A percentile compares a stretch with the other conserved stretches of the same genome.
These are phyloP conservation scores for Tetramorium bicarinatum DNA, from an alignment of 2,888 invertebrate genomes.

Conservation along the genomic window DNA sequence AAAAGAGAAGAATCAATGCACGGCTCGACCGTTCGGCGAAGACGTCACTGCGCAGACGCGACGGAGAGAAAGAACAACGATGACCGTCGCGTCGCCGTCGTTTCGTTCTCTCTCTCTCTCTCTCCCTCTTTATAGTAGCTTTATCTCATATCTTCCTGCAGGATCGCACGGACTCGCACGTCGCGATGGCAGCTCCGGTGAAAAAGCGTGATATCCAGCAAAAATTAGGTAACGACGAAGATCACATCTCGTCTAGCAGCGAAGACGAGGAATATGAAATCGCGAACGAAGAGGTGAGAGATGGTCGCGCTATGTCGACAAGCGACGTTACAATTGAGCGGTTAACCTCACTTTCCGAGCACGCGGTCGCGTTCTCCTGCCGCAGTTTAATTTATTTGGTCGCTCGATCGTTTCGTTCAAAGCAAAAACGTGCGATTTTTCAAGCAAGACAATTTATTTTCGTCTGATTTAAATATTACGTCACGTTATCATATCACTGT, in stretches of 20 bases:
- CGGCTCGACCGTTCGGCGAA: background rate
- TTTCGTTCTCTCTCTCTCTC: background rate
- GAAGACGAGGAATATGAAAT: slow-evolving; percentile 77
- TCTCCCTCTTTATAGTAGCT: background rate
- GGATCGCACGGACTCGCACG: background rate
- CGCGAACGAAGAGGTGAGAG: slow-evolving; percentile 75
- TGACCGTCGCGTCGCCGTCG: too few relatives aligned
- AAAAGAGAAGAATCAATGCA: background rate
- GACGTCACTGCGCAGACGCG: background rate
- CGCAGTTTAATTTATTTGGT: background rate
- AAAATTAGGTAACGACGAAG: slow-evolving; percentile 74
- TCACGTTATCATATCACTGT: background rate
- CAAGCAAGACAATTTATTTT: background rate
- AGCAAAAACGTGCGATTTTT: background rate
- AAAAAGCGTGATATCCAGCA: slow-evolving; percentile 82
- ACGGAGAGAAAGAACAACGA: background rate
- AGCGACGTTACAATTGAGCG: background rate
- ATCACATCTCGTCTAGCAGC: slow-evolving; percentile 74
- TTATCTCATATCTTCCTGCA: too few relatives aligned
- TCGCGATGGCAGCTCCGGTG: slow-evolving; percentile 83
- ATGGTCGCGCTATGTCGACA: background rate
- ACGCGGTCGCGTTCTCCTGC: slow-evolving; percentile 60
- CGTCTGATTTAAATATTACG: background rate
- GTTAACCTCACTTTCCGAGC: slow-evolving; percentile 66
- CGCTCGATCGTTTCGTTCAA: background rate